Conservation (phyloP, 2,113 vertebrate genomes). For the Poecilia latipinna region DNA sequence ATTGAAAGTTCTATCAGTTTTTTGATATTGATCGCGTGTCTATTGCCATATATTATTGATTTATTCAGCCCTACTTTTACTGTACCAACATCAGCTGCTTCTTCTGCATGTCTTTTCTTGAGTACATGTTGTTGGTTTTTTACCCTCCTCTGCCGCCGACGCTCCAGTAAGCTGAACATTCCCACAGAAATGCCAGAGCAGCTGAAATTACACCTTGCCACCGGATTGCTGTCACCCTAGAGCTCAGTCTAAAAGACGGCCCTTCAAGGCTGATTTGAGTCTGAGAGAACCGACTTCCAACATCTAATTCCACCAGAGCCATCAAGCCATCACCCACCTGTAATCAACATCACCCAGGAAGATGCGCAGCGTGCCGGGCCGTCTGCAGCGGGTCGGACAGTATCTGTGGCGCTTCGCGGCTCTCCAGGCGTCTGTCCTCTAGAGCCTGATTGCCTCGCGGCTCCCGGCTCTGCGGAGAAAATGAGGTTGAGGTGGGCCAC, state of each 20-base stretch:
- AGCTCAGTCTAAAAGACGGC: constrained; percentile 19
- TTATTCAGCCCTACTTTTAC: too few species aligned
- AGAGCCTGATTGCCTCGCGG: constrained; percentile 79
- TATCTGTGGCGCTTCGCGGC: constrained; percentile 67
- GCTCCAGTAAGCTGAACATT: not conserved
- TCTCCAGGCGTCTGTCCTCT: constrained; percentile 68
- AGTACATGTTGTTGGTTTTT: not conserved
- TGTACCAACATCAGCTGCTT: too few species aligned
- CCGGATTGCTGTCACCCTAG: not conserved
- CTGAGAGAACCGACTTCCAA: constrained; percentile 16
- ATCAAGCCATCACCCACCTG: constrained; percentile 35
- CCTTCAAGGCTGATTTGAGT: constrained; percentile 10
- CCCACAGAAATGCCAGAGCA: not conserved
- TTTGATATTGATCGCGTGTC: too few species aligned
- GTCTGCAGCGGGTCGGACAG: constrained; percentile 54
- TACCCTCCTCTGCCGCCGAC: not conserved
- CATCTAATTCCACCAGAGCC: constrained; percentile 46
- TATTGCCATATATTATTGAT: too few species aligned
- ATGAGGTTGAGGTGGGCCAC: constrained; percentile 80
- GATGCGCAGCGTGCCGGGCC: constrained; percentile 34
- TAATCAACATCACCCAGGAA: constrained; percentile 60
- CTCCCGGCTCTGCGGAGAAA: constrained; percentile 74
- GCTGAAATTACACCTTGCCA: not conserved
- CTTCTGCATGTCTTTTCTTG: too few species aligned
- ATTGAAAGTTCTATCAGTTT: too few species aligned